Percentiles rank a stretch among this genome's conserved stretches.
phyloP scores from a whole-genome alignment of 2,888 invertebrate species.

The Meloe dianella region DNA sequence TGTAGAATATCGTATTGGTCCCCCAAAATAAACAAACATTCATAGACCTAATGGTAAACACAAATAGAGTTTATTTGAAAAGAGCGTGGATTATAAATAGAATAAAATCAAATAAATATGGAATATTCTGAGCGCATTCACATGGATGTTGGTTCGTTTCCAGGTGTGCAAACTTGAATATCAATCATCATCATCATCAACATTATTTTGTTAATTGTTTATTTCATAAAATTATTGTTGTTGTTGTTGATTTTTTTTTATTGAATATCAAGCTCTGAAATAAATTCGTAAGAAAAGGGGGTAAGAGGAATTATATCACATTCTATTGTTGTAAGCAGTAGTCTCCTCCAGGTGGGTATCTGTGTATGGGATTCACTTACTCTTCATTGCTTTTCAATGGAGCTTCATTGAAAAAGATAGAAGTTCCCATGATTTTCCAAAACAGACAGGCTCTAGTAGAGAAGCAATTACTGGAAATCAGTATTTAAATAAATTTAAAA shows the following conservation, averaged over 20 bases:
- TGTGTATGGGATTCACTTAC: constrained; percentile 41
- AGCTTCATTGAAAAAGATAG: constrained; percentile 22
- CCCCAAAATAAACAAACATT: constrained; percentile 31
- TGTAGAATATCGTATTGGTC: background rate
- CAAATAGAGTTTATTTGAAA: no score
- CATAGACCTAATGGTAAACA: constrained; percentile 46
- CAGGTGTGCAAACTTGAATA: constrained; percentile 48
- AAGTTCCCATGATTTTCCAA: constrained; percentile 26
- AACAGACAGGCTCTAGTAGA: background rate
- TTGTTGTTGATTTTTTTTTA: background rate
- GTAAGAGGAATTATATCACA: constrained; percentile 1
- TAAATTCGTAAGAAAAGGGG: constrained; percentile 36
- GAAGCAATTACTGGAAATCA: constrained; percentile 1
- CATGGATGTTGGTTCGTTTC: constrained; percentile 42
- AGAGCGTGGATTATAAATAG: no score
- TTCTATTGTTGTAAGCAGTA: constrained; percentile 42
- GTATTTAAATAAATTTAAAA: background rate
- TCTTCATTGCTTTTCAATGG: constrained; percentile 34
- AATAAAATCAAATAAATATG: no score
- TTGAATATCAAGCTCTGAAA: constrained; percentile 35
- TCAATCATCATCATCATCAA: no score
- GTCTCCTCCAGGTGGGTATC: constrained; percentile 44
- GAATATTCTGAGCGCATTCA: constrained; percentile 51
- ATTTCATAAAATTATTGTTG: background rate
- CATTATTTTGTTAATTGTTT: background rate